Conservation (phyloP, 2,797 vertebrate genomes). For the Anas bahamensis region DNA sequence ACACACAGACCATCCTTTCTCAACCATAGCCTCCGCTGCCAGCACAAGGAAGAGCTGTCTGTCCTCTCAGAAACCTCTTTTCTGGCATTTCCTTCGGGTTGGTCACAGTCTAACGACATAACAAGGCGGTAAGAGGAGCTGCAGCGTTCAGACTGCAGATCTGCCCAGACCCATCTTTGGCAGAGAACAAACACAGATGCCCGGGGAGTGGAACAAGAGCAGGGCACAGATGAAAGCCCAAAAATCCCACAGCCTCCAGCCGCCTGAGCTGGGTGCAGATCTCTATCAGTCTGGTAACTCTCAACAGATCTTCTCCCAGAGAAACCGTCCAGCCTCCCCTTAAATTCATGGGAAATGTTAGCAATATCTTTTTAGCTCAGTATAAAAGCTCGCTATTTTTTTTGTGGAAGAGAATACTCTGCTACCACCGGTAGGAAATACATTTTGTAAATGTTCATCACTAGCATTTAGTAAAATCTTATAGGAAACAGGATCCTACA, state of each 20-base stretch:
- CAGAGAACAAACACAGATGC: neutral
- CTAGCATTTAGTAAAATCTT: neutral
- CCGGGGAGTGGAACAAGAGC: neutral
- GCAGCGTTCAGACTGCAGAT: neutral
- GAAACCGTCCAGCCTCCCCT: neutral
- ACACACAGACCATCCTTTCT: neutral
- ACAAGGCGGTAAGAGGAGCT: neutral
- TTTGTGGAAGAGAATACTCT: neutral
- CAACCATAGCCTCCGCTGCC: rapidly evolving
- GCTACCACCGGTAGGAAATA: neutral
- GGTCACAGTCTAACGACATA: neutral
- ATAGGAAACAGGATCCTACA: neutral
- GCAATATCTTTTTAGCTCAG: neutral
- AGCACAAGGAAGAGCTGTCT: neutral
- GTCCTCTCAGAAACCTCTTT: neutral
- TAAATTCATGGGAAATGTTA: neutral
- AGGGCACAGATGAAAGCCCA: neutral
- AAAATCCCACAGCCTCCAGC: neutral
- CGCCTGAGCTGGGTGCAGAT: neutral
- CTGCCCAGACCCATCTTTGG: neutral
- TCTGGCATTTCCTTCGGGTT: neutral
- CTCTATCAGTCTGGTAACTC: neutral
- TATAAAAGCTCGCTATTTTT: neutral
- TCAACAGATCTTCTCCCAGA: neutral
- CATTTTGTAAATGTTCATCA: neutral